A percentile compares a stretch with the other conserved stretches of the same genome.
Evolutionary conservation across 2,797 vertebrate genomes (phyloP).

Genomic region (Hafferia zeledoni): DNA sequence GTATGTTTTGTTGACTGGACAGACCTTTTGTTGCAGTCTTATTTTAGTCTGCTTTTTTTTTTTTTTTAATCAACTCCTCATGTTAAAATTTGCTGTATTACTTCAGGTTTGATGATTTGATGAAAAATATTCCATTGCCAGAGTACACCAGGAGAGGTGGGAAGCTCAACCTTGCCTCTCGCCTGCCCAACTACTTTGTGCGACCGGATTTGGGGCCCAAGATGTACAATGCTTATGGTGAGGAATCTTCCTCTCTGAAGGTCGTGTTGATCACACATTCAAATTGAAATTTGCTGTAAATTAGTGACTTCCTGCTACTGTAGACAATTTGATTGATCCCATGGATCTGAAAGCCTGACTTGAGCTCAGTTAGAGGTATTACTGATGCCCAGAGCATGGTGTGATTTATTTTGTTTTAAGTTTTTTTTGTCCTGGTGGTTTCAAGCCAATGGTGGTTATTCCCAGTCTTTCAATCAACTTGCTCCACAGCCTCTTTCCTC

Average conservation of each 20-base stretch:
- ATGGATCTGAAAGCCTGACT: neutral
- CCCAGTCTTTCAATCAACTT: neutral
- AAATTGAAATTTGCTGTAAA: neutral
- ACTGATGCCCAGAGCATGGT: neutral
- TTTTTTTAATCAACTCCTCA: neutral
- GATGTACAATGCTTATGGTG: constrained; percentile 85
- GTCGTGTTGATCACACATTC: fast-evolving
- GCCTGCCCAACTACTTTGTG: constrained; percentile 81
- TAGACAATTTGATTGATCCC: neutral
- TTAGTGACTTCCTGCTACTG: neutral
- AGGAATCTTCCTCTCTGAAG: neutral
- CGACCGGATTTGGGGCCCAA: constrained; percentile 82
- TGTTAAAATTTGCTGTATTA: neutral
- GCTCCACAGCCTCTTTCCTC: neutral
- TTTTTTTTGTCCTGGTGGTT: neutral
- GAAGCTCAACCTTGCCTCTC: constrained; percentile 80
- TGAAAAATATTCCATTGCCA: constrained; percentile 82
- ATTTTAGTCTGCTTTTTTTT: neutral
- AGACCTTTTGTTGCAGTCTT: neutral
- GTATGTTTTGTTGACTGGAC: neutral
- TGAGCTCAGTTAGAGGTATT: neutral
- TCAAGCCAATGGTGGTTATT: neutral
- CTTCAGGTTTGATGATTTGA: constrained; percentile 78
- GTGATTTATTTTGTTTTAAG: neutral
- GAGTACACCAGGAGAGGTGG: constrained; percentile 82